Evolutionary conservation across 2,797 vertebrate genomes (phyloP), one percentile per base, ranked within the genome.

Genomic region (Halcyon badia): DNA sequence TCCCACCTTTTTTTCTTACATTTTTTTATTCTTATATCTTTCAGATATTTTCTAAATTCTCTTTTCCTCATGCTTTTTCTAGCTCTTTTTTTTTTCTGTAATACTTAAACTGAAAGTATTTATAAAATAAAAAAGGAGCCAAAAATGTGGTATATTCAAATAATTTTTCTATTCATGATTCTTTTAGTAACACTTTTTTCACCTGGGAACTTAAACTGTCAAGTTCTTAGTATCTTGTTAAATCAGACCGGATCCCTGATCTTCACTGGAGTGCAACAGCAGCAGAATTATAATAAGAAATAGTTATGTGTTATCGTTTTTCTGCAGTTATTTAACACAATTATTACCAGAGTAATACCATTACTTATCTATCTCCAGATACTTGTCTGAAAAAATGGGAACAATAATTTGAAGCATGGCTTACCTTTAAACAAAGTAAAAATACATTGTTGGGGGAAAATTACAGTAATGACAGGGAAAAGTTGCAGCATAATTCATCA

Each of bases 321-420:
- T 66, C 65, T 91, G 80, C 83, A 82, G 62, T 86, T 96, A 95
- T 91, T 96, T 94, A 94, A 94, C 61, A 86, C 42, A 91, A 81
- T 84, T 95, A 86, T 96, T 94, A 88, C 54, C 26, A 86, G 37
- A 81, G 31, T 58, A 91, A 94, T 87, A 65, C 31, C 26, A 76
- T 82, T 84, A 69, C 41, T n/a, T 31, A 33, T 69, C 69, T 81
- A 54, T 46, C 69, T 90, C 92, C 88, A 93, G 88, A 95, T 86
- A 62, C 58, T 88, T 71, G 82, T 41, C 72, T 75, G 30, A 90
- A 71, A 92, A 66, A 96, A 88, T 60, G 26, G 48, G 81, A 92
- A 70, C 57, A 87, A 76, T 83, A 83, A 86, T 24, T 51, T 57
- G 77, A 93, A 95, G 60, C 35, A 60, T 5, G 24, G 51, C 37